Conservation (phyloP, 1,140 invertebrate species). For the Acyrthosiphon pisum region DNA sequence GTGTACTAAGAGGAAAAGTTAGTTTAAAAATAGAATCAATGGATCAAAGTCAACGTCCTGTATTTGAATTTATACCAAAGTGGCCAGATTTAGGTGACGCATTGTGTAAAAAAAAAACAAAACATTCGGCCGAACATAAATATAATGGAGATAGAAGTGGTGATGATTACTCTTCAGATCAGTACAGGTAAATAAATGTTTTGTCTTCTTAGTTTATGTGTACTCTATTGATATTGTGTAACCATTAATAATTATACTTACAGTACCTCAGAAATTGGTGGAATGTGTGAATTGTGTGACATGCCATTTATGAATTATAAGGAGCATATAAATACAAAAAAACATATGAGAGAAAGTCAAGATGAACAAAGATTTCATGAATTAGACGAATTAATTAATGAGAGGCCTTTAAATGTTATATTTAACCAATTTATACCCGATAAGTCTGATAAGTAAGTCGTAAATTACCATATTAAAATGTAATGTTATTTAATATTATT, state of each 20-base stretch:
- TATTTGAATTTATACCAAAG: slow-evolving; percentile 50
- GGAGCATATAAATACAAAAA: slow-evolving; percentile 52
- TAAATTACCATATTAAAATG: neutral
- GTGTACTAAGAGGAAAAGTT: slow-evolving; percentile 44
- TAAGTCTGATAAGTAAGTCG: slow-evolving; percentile 18
- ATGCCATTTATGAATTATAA: slow-evolving; percentile 54
- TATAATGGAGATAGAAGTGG: neutral
- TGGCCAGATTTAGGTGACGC: slow-evolving; percentile 49
- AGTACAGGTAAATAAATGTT: slow-evolving; percentile 27
- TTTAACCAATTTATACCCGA: slow-evolving; percentile 37
- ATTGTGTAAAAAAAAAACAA: slow-evolving; percentile 33
- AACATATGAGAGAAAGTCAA: slow-evolving; percentile 47
- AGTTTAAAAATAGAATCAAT: slow-evolving; percentile 54
- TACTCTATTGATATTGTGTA: neutral
- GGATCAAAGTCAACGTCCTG: slow-evolving; percentile 45
- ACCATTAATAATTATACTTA: neutral
- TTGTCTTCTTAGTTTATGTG: neutral
- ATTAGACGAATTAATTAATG: slow-evolving; percentile 46
- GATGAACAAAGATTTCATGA: slow-evolving; percentile 36
- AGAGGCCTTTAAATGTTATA: slow-evolving; percentile 39
- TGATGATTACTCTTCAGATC: slow-evolving; percentile 45
- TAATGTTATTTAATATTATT: neutral
- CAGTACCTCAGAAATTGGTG: slow-evolving; percentile 53
- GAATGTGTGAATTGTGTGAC: slow-evolving; percentile 53
- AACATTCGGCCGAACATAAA: neutral